Percentiles rank a stretch among this genome's conserved stretches.
Evolutionary conservation across 2,797 vertebrate genomes (phyloP).

Genomic region (Takifugu rubripes): DNA sequence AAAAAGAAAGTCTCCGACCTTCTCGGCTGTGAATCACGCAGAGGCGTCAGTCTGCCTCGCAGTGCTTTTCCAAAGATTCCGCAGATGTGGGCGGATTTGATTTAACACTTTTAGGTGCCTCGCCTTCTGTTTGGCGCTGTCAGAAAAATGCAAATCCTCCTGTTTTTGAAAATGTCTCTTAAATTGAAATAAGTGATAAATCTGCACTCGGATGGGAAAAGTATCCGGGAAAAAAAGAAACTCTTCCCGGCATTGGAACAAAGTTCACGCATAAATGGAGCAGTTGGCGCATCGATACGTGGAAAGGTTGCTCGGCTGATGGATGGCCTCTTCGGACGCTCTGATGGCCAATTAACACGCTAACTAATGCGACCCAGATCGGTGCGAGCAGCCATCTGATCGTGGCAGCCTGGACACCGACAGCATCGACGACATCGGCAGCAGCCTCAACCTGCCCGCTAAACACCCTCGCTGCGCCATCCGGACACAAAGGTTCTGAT

Average conservation of each 20-base stretch:
- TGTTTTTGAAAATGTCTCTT: neutral
- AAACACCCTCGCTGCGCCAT: constrained; percentile 44
- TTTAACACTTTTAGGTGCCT: constrained; percentile 32
- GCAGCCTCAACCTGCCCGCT: constrained; percentile 31
- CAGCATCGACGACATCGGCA: constrained; percentile 21
- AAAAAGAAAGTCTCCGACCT: constrained; percentile 19
- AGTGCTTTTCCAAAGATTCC: constrained; percentile 56
- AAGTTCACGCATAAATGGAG: constrained; percentile 1
- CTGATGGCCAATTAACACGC: constrained; percentile 58
- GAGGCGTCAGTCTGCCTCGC: constrained; percentile 43
- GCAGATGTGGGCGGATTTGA: constrained; percentile 46
- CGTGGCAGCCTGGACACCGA: constrained; percentile 50
- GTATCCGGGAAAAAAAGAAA: neutral
- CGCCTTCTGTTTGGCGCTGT: neutral
- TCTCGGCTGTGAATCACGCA: constrained; percentile 54
- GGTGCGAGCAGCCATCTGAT: constrained; percentile 52
- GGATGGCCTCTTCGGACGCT: constrained; percentile 51
- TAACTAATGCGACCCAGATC: constrained; percentile 59
- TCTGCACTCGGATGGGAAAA: neutral
- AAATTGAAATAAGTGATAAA: constrained; percentile 2
- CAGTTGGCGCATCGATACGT: constrained; percentile 39
- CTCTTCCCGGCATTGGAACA: too few species aligned
- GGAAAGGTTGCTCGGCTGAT: constrained; percentile 53
- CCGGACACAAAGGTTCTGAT: constrained; percentile 54
- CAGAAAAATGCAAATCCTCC: neutral